Percentiles rank a stretch among this genome's conserved stretches.
These are phyloP conservation scores for Podarcis siculus DNA, from an alignment of 2,797 vertebrate genomes.

Conservation along the genomic window DNA sequence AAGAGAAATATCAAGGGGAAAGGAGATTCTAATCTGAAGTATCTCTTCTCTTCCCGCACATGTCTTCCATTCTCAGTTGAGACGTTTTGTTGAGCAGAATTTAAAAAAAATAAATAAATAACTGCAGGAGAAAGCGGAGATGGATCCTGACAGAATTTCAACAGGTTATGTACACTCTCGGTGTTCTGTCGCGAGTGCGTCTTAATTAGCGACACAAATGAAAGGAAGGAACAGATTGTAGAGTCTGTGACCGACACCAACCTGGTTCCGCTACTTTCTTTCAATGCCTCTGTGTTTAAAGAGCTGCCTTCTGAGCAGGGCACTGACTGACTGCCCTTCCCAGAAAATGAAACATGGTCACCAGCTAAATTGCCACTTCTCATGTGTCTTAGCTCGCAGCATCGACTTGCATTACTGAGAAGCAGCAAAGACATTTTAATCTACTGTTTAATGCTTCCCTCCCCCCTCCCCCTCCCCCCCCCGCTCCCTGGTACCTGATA, in stretches of 20 bases:
- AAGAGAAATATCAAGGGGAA: not conserved
- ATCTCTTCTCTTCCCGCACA: conserved; percentile 60
- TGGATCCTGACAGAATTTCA: conserved; percentile 78
- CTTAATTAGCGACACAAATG: conserved; percentile 79
- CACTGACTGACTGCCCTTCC: conserved; percentile 52
- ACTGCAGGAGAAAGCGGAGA: conserved; percentile 63
- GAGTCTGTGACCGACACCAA: conserved; percentile 69
- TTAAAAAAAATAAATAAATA: conserved; percentile 57
- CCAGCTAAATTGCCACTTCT: conserved; percentile 57
- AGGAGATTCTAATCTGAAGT: conserved; percentile 49
- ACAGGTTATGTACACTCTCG: conserved; percentile 76
- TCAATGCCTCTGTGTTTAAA: conserved; percentile 72
- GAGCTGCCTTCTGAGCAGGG: conserved; percentile 34
- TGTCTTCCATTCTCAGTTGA: conserved; percentile 69
- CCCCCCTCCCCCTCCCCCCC: not conserved
- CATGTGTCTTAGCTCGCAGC: conserved; percentile 53
- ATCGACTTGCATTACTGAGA: conserved; percentile 69
- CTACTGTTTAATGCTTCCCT: conserved; percentile 71
- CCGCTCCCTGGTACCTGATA: conserved; percentile 58
- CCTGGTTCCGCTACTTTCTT: conserved; percentile 67
- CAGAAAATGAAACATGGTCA: conserved; percentile 48
- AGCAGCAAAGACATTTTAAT: conserved; percentile 74
- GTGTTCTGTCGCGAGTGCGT: conserved; percentile 67
- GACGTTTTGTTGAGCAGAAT: conserved; percentile 73
- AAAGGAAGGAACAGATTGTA: conserved; percentile 72